A percentile compares a stretch with the other conserved stretches of the same genome.
These are phyloP conservation scores for Nysson spinosus DNA, from an alignment of 2,888 invertebrate genomes.

Conservation along the genomic window DNA sequence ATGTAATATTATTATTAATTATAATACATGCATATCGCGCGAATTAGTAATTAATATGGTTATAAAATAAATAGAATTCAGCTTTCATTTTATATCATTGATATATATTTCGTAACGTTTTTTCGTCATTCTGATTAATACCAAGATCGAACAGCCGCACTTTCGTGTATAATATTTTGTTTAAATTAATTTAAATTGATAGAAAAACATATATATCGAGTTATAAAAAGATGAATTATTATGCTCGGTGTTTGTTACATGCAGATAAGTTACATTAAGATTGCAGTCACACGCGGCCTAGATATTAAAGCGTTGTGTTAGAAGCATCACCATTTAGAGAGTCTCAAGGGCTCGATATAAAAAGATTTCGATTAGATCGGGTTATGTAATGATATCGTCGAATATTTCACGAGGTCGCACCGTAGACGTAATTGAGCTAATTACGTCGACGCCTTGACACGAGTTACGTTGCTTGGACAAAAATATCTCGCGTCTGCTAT, in stretches of 20 bases:
- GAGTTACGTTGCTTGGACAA: slow-evolving; percentile 29
- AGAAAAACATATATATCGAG: too few relatives aligned
- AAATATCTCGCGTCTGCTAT: slow-evolving; percentile 36
- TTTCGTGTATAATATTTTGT: too few relatives aligned
- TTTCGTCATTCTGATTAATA: too few relatives aligned
- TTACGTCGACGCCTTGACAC: slow-evolving; percentile 38
- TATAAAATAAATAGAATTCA: too few relatives aligned
- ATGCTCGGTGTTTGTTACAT: slow-evolving; percentile 9
- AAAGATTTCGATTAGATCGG: slow-evolving; percentile 1
- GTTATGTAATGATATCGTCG: slow-evolving; percentile 12
- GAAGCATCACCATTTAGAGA: not conserved
- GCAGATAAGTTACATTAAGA: slow-evolving; percentile 12
- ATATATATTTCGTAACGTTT: too few relatives aligned
- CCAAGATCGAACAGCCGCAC: too few relatives aligned
- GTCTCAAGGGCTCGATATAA: not conserved
- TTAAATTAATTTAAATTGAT: too few relatives aligned
- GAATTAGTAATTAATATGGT: too few relatives aligned
- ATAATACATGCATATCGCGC: too few relatives aligned
- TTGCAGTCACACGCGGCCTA: not conserved
- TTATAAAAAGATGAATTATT: slow-evolving; percentile 2
- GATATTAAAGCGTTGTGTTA: slow-evolving; percentile 10
- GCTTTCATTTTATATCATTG: too few relatives aligned
- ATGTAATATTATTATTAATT: too few relatives aligned
- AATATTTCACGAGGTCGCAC: slow-evolving; percentile 1
- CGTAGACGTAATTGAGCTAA: slow-evolving; percentile 36